These are phyloP conservation scores for Sipha flava DNA, from an alignment of 1,140 invertebrate species.

Conservation along the genomic window DNA sequence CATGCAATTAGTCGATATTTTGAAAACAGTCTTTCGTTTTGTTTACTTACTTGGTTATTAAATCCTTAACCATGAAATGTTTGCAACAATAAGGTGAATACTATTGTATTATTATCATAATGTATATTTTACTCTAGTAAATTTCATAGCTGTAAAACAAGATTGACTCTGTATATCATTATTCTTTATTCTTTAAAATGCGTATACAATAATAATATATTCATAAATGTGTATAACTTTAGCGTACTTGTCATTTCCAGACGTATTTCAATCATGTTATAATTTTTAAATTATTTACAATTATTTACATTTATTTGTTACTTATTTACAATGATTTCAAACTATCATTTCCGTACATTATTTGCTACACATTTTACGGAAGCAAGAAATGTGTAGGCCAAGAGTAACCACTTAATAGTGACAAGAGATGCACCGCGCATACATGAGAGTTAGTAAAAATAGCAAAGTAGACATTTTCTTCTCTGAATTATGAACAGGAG, in stretches of 20 bases:
- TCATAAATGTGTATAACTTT: too few relatives aligned
- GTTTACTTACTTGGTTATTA: too few relatives aligned
- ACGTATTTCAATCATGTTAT: too few relatives aligned
- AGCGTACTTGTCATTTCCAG: too few relatives aligned
- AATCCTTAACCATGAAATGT: too few relatives aligned
- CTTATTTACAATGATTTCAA: too few relatives aligned
- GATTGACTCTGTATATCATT: neutral
- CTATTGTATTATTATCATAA: neutral
- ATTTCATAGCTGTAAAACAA: neutral
- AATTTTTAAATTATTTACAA: too few relatives aligned
- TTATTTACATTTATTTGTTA: too few relatives aligned
- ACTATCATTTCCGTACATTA: neutral
- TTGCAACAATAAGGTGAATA: neutral
- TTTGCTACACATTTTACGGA: neutral
- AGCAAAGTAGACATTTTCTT: conserved; percentile 22
- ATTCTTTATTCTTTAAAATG: neutral
- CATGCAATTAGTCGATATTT: too few relatives aligned
- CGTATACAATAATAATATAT: too few relatives aligned
- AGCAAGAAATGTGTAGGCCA: neutral
- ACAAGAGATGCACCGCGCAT: neutral
- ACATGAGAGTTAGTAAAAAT: neutral
- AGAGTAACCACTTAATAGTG: conserved; percentile 13
- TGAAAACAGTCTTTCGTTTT: too few relatives aligned
- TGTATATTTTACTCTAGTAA: neutral
- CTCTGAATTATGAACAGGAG: neutral